Base-by-base conservation (phyloP, 2,797 vertebrate species). In the Gymnodraco acuticeps region DNA sequence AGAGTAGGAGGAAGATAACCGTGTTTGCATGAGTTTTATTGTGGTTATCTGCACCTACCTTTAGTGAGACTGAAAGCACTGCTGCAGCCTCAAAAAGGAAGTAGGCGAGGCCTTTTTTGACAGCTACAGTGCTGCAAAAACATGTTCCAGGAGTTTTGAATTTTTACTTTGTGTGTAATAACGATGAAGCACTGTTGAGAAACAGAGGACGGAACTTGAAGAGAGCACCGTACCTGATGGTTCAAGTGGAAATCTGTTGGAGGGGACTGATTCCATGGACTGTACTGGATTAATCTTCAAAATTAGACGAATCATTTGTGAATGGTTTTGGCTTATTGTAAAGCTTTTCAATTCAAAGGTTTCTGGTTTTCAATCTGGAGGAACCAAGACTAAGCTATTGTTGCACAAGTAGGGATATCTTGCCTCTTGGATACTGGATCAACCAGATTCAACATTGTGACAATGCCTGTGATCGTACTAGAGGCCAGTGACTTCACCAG, bases 391-490 rank as follows among this genome's bases (percentile, higher is more conserved):
- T 45, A 33, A 38, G 48, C 23, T 15, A 45, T 51, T 10, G 13
- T 61, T 62, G 27, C 54, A 58, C 50, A 14, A 5, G 10, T n/a
- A 23, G 59, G 41, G 47, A 52, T 46, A 73, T 46, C 31, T 47
- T 61, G n/a, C 63, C 33, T 63, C 23, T 50, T 48, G 68, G 73
- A 77, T 61, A 10, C 23, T 46, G 51, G 53, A 64, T 56, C 10
- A 14, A 19, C 71, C 14, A 16, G 10, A 41, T 70, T 72, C 42
- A 60, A 45, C 33, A 14, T 17, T 42, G 70, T 45, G 59, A 81
- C 64, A 11, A 94, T 96, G 95, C 94, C 95, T 77, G 94, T 94
- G 77, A 94, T 94, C 15, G 92, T 95, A 5, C 87, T 95, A 3
- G 94, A 95, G 52, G 80, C 90, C 48, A 87, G 59, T 65, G 93